Evolutionary conservation across 1,140 invertebrate species (phyloP), one percentile per base, ranked within the genome.

Genomic region (Diprion similis): DNA sequence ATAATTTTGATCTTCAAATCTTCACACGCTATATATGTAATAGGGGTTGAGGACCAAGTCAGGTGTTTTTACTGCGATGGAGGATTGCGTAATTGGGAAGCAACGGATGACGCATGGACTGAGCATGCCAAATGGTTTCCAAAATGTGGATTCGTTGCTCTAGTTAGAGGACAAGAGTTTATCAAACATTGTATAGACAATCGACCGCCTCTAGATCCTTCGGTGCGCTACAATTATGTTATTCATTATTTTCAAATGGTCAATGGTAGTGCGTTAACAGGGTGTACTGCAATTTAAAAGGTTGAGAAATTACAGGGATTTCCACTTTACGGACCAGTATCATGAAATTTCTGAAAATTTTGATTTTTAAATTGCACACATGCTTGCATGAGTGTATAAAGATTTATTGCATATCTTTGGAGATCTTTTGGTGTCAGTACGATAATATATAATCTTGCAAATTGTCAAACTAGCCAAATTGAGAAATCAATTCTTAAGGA

Each of bases 61-160:
- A 91, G 94, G 68, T 99, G 97, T 89, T 98, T 97, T 87, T 94
- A 96, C 86, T 99, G 97, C 87, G 94, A 95, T 83, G 95, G 95
- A 37, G 95, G 95, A 0, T 87, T 98, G 24, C 90, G 93, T 75
- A 93, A 94, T 80, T 99, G 97, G 97, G 93, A 95, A 84, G 89
- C 90, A 51, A 90, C 91, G 17, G 97, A 98, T 84, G 92, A 95
- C 82, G 95, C 95, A 11, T 97, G 96, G 96, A 89, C 91, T 66
- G 96, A 98, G 83, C 97, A 98, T 88, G 95, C 95, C 11, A 90
- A 92, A 80, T 97, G 95, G 95, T 97, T 96, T 89, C 92, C 95
- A 4, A 90, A 91, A 77, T 98, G 97, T 87, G 91, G 90, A 6
- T 97, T 93, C 85, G 89, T 98, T 37, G 85, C 90, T 47, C 89